Percentiles rank a stretch among this genome's conserved stretches.
phyloP scores from a whole-genome alignment of 2,797 vertebrate species.

The Chaunax sp. region DNA sequence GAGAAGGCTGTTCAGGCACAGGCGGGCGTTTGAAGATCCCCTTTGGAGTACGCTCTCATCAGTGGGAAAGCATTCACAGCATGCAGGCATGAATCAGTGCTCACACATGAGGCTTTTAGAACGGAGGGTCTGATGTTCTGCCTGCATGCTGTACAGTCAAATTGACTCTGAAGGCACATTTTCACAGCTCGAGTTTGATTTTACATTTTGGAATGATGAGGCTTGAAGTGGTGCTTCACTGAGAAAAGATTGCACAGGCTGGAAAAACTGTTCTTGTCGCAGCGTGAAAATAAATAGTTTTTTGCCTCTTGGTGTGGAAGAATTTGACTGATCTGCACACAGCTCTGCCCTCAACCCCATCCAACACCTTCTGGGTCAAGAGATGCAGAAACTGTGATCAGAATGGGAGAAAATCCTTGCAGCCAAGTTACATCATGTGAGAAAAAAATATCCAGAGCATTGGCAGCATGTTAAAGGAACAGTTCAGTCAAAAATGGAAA shows the following conservation, averaged over 20 bases:
- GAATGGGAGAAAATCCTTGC: slow-evolving; percentile 16
- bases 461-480: neutral
- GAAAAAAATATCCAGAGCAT: neutral
- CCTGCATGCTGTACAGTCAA: slow-evolving; percentile 11
- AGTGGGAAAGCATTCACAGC: slow-evolving; percentile 34
- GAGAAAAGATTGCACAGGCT: slow-evolving; percentile 3
- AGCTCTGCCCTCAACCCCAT: neutral
- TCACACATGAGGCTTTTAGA: slow-evolving; percentile 44
- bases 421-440: neutral
- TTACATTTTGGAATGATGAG: slow-evolving; percentile 5
- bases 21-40: slow-evolving; percentile 55
- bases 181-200: slow-evolving; percentile 7
- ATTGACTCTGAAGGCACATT: slow-evolving; percentile 23
- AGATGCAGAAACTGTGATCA: neutral
- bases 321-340: too few species aligned
- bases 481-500: too few species aligned
- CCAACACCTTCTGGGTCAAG: neutral
- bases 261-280: neutral
- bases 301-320: neutral
- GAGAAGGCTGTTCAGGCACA: slow-evolving; percentile 49
- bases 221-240: too few species aligned
- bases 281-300: neutral
- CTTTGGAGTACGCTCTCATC: slow-evolving; percentile 48
- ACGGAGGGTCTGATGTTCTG: slow-evolving; percentile 29
- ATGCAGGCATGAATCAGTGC: slow-evolving; percentile 46